Evolutionary conservation across 2,888 invertebrate genomes (phyloP).

Genomic region (Antheraea assamensis): DNA sequence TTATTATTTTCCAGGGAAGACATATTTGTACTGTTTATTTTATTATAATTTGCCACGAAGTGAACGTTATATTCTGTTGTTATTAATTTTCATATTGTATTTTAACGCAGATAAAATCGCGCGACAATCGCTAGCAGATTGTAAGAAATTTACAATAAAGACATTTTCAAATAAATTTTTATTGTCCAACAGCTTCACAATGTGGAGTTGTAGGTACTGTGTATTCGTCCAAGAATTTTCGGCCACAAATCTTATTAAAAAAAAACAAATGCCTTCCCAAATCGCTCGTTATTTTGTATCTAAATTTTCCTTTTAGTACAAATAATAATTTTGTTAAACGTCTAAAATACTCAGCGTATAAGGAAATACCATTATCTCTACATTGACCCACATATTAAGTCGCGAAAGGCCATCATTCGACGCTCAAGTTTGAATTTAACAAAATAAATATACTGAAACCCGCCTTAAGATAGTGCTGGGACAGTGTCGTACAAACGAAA

Average conservation of each 20-base stretch:
- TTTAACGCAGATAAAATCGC: too few relatives aligned
- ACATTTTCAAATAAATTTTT: too few relatives aligned
- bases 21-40: too few relatives aligned
- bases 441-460: neutral
- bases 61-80: too few relatives aligned
- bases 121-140: too few relatives aligned
- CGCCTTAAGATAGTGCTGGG: neutral
- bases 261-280: neutral
- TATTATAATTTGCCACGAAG: too few relatives aligned
- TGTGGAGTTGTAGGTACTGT: too few relatives aligned
- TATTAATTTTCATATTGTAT: too few relatives aligned
- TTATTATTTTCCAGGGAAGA: too few relatives aligned
- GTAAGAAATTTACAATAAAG: too few relatives aligned
- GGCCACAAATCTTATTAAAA: neutral
- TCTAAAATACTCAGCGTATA: neutral
- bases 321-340: neutral
- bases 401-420: neutral
- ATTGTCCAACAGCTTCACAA: too few relatives aligned
- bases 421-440: slow-evolving; percentile 13
- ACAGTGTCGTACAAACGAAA: neutral
- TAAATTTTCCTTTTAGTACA: neutral
- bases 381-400: slow-evolving; percentile 17
- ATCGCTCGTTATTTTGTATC: neutral
- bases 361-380: slow-evolving; percentile 15
- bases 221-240: neutral